Base-by-base conservation (phyloP, 2,888 invertebrate species). In the Miltochrista miniata region DNA sequence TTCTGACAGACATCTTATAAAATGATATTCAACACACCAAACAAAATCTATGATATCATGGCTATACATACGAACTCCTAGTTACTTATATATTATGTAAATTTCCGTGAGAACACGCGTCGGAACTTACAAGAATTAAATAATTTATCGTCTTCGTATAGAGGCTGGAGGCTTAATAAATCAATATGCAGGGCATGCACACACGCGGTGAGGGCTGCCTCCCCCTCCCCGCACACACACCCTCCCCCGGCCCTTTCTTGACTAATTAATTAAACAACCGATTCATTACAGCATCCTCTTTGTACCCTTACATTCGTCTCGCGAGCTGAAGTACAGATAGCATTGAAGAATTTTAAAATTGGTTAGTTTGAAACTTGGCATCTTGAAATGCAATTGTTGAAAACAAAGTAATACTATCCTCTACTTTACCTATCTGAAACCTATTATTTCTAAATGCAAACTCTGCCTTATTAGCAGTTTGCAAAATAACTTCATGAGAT, bases 191-290 rank as follows among this genome's bases (percentile, higher is more conserved):
- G 83, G 85, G 85, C 88, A 87, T 89, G 87, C 90, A 89, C 79
- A 83, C 79, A 79, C 79, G 79, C 68, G 76, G 68, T 65, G 68
- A 66, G 72, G 75, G 71, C 74, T 72, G 55, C 64, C 59, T 45
- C 61, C 52, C 48, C 40, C 15, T n/a, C 35, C 39, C 44, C 41
- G 49, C 53, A 55, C 60, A 52, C 59, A 47, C 61, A 57, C 52
- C 56, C 52, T 59, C 54, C 62, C 75, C 70, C 66, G 61, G 83
- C 88, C 89, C 89, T 91, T 90, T 91, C 92, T 92, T 92, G 90
- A 89, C 91, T 94, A 93, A 94, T 94, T 94, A 94, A 94, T 94
- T 94, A 94, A 94, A 94, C 93, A 94, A 93, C 93, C 94, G 94
- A 94, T 94, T 94, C 94, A 94, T 94, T 94, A 94, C 93, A 90